These are phyloP conservation scores for Xylocampa areola DNA, from an alignment of 2,888 invertebrate species.

Conservation along the genomic window DNA sequence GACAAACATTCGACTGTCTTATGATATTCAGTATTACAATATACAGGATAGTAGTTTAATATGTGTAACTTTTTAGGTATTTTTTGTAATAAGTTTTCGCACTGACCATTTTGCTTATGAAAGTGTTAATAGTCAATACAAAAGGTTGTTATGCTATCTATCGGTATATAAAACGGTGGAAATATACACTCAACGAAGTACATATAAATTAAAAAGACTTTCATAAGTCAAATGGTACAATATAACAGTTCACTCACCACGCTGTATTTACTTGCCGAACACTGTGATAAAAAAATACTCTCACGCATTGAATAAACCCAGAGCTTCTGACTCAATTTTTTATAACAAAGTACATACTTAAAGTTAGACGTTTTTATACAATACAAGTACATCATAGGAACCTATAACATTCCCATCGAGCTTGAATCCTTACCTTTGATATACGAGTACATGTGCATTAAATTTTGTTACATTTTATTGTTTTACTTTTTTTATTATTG, in stretches of 20 bases:
- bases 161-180: not conserved
- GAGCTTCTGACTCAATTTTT: slow-evolving; percentile 70
- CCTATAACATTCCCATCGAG: slow-evolving; percentile 72
- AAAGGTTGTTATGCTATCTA: slow-evolving; percentile 3
- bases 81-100: slow-evolving; percentile 52
- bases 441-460: slow-evolving; percentile 60
- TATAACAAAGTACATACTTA: slow-evolving; percentile 59
- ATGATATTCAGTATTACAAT: slow-evolving; percentile 61
- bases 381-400: slow-evolving; percentile 59
- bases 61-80: slow-evolving; percentile 54
- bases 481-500: slow-evolving; percentile 48
- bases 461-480: slow-evolving; percentile 56
- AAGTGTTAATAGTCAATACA: slow-evolving; percentile 26
- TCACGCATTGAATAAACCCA: slow-evolving; percentile 69
- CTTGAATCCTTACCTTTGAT: slow-evolving; percentile 68
- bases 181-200: slow-evolving; percentile 7
- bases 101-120: slow-evolving; percentile 41
- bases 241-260: slow-evolving; percentile 48
- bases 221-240: slow-evolving; percentile 41
- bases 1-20: slow-evolving; percentile 60
- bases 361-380: slow-evolving; percentile 73
- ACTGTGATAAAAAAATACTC: slow-evolving; percentile 74
- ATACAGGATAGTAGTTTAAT: slow-evolving; percentile 60
- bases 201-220: slow-evolving; percentile 29
- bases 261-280: slow-evolving; percentile 69